Evolutionary conservation across 2,888 invertebrate species (phyloP).

Genomic region (Cephus pulcher): DNA sequence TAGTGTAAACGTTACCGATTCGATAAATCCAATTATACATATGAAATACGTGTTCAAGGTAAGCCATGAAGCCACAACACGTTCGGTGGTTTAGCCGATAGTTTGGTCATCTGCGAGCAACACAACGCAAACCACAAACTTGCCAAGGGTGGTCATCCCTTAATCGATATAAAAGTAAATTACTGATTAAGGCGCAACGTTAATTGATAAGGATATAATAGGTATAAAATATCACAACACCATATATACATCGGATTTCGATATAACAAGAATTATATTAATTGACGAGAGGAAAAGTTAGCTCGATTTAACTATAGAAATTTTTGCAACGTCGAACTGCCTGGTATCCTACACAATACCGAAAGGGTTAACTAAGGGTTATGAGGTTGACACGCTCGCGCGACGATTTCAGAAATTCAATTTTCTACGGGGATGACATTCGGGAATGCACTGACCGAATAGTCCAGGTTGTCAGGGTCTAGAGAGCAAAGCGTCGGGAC

Average conservation of each 20-base stretch:
- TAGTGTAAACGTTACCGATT: not conserved
- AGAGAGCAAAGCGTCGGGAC: constrained; percentile 28
- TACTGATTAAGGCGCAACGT: not conserved
- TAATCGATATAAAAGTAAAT: not conserved
- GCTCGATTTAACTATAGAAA: not conserved
- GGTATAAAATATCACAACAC: too few relatives aligned
- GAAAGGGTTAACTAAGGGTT: not conserved
- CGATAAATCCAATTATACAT: not conserved
- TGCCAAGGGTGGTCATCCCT: constrained; percentile 22
- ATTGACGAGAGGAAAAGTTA: not conserved
- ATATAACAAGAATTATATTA: too few relatives aligned
- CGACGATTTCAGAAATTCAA: constrained; percentile 38
- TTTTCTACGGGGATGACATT: constrained; percentile 36
- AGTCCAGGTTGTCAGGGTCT: constrained; percentile 24
- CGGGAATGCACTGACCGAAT: constrained; percentile 39
- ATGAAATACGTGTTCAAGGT: not conserved
- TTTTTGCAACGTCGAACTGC: not conserved
- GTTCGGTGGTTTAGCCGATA: constrained; percentile 35
- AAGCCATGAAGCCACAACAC: constrained; percentile 21
- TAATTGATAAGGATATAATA: not conserved
- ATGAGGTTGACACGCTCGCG: constrained; percentile 21
- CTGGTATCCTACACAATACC: not conserved
- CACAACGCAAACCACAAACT: constrained; percentile 34
- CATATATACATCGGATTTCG: not conserved
- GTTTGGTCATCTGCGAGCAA: constrained; percentile 35